A percentile compares a stretch with the other conserved stretches of the same genome.
Evolutionary conservation across 2,797 vertebrate species (phyloP).

Genomic region (Microctenopoma stevenorrisi): DNA sequence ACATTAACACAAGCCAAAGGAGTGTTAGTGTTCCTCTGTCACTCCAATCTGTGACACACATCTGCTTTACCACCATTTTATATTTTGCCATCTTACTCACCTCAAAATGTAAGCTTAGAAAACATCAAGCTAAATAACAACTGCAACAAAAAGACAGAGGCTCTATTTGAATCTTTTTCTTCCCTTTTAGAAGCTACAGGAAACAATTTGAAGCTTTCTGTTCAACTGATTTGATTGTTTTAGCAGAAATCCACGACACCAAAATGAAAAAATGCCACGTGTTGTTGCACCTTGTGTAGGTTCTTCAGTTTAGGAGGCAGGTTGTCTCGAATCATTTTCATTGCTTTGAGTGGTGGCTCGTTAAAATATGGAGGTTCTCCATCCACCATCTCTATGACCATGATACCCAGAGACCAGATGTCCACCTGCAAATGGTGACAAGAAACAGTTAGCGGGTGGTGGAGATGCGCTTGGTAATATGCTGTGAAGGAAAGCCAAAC

Average conservation of each 20-base stretch:
- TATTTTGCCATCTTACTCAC: background rate
- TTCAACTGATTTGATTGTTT: background rate
- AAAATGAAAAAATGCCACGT: no score
- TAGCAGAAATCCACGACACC: no score
- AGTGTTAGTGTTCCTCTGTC: background rate
- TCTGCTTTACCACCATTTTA: background rate
- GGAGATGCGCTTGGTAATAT: background rate
- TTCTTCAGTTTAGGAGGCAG: slow-evolving; percentile 95
- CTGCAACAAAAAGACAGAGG: background rate
- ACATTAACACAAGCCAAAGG: no score
- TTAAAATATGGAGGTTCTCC: slow-evolving; percentile 97
- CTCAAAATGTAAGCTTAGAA: no score
- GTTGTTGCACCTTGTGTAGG: slow-evolving; percentile 88
- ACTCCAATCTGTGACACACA: background rate
- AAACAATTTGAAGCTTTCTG: no score
- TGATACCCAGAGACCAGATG: slow-evolving; percentile 96
- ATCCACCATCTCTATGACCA: slow-evolving; percentile 99
- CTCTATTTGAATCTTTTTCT: background rate
- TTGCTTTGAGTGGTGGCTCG: slow-evolving; percentile 95
- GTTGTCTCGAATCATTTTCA: slow-evolving; percentile 99
- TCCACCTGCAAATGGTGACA: slow-evolving; percentile 85
- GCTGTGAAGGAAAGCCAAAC: background rate
- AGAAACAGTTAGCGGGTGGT: background rate
- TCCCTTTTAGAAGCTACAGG: background rate
- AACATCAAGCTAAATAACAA: background rate